Base-by-base conservation (phyloP, 2,113 vertebrate genomes). In the Bufo bufo region DNA sequence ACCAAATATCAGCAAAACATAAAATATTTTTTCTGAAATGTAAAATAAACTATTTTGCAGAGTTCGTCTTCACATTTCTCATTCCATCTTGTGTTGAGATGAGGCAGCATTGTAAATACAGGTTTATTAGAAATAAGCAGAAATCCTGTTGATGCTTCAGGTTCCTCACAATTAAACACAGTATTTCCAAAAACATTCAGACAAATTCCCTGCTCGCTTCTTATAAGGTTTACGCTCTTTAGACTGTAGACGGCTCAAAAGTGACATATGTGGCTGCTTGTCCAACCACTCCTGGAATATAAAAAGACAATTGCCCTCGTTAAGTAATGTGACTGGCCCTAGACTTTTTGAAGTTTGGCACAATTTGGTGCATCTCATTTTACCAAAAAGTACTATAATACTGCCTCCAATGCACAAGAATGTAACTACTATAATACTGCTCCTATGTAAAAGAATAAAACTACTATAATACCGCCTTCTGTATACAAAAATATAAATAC, bases 141-240 rank as follows among this genome's bases (percentile, higher is more conserved):
- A 3, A 49, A 47, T 43, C 50, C 69, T 84, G 87, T 16, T 4
- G 43, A n/a, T 23, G 0, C 3, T 69, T 0, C 47, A 54, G 11
- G 58, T 12, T 0, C 75, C 59, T 16, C 16, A 69, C 52, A 49
- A 92, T 88, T 17, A 96, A 87, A 96, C 93, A 0, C 95, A 96
- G 0, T 95, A 96, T 89, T 96, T 96, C 95, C 95, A 96, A 91
- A 96, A 96, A 89, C 95, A 96, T 23, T 95, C 94, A 0, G 93
- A 92, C 47, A 93, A 88, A 10, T 90, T 89, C 9, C 80, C 87
- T 17, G 81, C 61, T 0, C 92, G 93, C 89, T 95, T 94, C 89
- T 92, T 91, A 19, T 89, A 85, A 54, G 91, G 92, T 81, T 93
- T 94, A 84, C 91, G 92, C 63, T 90, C 89, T 90, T 91, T 92